Base-by-base conservation (phyloP, 1,140 invertebrate genomes). In the Melipona quadrifasciata region DNA sequence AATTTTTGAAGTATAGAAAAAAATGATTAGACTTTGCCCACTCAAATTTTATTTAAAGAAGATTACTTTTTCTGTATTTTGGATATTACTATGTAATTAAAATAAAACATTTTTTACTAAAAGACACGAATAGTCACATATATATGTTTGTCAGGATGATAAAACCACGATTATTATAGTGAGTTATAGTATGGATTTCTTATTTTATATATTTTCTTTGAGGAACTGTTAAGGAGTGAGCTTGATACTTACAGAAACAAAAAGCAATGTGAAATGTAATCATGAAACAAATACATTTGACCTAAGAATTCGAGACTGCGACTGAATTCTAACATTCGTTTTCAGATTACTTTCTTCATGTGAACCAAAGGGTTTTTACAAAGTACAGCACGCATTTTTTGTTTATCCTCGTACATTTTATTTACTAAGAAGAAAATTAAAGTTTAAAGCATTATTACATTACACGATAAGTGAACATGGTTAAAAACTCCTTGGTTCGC, bases 301-400 rank as follows among this genome's bases (percentile, higher is more conserved):
- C 83, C 47, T 82, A 87, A 85, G 84, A 58, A 79, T 83, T 72
- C 73, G 81, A 84, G 75, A 87, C 34, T 87, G 84, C 72, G 68
- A 89, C 64, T 58, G 61, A 83, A 89, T 89, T 87, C 73, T 87
- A 87, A 90, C 73, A 77, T 86, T 89, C 85, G 87, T 88, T 77
- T 91, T 88, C 82, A 90, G 86, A 91, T 89, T 81, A 87, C 82
- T 86, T 85, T 89, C 82, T 89, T 51, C 81, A 88, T 91, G 90
- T 90, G 91, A 93, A 86, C 92, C 92, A 93, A 94, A 93, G 93
- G 90, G 93, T 93, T 94, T 93, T 34, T 86, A 81, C 79, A 47
- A 82, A 86, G 76, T 86, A 73, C 72, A 83, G 80, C 67, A 71
- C 82, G 87, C 71, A 51, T 81, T 80, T 90, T 91, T 86, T 84